These are phyloP conservation scores for Cotesia typhae DNA, from an alignment of 1,140 invertebrate species.

Conservation along the genomic window DNA sequence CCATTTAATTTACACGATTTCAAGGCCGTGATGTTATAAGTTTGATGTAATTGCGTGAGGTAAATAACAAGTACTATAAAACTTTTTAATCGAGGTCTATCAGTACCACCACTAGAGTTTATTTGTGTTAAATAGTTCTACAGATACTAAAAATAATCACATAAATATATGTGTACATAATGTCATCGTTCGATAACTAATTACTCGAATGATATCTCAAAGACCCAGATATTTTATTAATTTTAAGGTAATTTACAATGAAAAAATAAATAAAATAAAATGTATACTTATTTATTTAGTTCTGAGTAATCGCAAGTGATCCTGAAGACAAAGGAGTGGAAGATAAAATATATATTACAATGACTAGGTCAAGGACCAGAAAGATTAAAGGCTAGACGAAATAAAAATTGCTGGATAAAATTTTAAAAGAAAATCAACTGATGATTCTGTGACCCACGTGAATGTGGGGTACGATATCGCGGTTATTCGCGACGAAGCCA, in stretches of 20 bases:
- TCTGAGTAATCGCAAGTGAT: not conserved
- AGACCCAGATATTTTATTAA: too few relatives aligned
- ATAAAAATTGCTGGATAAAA: not conserved
- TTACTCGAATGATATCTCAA: too few relatives aligned
- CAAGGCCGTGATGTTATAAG: not conserved
- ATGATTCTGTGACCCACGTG: constrained; percentile 45
- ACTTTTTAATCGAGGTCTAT: too few relatives aligned
- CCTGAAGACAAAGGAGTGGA: not conserved
- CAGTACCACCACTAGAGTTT: too few relatives aligned
- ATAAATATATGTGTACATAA: too few relatives aligned
- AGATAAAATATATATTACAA: not conserved
- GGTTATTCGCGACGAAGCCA: constrained; percentile 51
- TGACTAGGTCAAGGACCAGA: not conserved
- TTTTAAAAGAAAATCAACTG: not conserved
- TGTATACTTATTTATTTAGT: too few relatives aligned
- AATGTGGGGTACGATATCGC: constrained; percentile 65
- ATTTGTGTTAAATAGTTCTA: too few relatives aligned
- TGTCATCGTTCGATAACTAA: too few relatives aligned
- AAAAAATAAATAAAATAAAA: too few relatives aligned
- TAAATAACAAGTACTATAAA: not conserved
- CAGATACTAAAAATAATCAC: too few relatives aligned
- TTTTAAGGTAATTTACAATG: too few relatives aligned
- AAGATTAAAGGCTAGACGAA: not conserved
- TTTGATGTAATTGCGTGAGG: constrained; percentile 1
- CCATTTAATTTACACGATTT: not conserved